These are phyloP conservation scores for Drosophila ohnishii DNA, from an alignment of 1,140 invertebrate genomes.

Conservation along the genomic window DNA sequence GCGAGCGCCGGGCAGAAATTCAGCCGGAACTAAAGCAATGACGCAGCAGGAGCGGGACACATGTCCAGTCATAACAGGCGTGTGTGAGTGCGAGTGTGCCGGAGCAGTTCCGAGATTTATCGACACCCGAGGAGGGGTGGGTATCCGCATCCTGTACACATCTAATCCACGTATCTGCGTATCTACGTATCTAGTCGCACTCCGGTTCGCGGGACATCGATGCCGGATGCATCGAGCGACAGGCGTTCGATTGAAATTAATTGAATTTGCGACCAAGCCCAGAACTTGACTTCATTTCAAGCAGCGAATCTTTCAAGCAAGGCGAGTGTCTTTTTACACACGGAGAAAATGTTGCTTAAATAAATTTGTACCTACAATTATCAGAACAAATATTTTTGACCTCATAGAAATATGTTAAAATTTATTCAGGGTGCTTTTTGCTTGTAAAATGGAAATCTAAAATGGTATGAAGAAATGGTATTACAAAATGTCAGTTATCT, in stretches of 20 bases:
- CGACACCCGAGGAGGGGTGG: conserved; percentile 41
- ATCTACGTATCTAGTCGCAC: conserved; percentile 53
- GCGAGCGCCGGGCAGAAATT: conserved; percentile 48
- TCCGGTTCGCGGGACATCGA: conserved; percentile 55
- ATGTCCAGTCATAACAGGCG: conserved; percentile 70
- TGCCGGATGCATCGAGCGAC: conserved; percentile 76
- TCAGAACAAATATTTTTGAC: too few species aligned
- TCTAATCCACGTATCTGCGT: conserved; percentile 24
- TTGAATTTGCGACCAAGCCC: conserved; percentile 75
- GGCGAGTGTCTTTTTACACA: conserved; percentile 1
- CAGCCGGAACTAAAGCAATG: conserved; percentile 76
- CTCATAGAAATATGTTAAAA: too few species aligned
- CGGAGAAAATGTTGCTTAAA: neutral
- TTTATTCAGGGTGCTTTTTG: neutral
- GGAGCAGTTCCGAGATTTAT: conserved; percentile 62
- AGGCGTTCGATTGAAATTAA: conserved; percentile 83
- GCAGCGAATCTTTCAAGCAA: conserved; percentile 2
- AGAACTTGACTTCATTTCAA: conserved; percentile 54
- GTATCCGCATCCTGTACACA: conserved; percentile 26
- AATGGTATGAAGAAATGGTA: too few species aligned
- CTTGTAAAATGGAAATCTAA: too few species aligned
- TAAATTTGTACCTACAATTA: neutral
- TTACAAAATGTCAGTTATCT: too few species aligned
- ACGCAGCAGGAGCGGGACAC: conserved; percentile 70
- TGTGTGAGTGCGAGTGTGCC: conserved; percentile 51